A percentile compares a stretch with the other conserved stretches of the same genome.
phyloP scores from a whole-genome alignment of 2,797 vertebrate genomes.

The Tamandua tetradactyla region DNA sequence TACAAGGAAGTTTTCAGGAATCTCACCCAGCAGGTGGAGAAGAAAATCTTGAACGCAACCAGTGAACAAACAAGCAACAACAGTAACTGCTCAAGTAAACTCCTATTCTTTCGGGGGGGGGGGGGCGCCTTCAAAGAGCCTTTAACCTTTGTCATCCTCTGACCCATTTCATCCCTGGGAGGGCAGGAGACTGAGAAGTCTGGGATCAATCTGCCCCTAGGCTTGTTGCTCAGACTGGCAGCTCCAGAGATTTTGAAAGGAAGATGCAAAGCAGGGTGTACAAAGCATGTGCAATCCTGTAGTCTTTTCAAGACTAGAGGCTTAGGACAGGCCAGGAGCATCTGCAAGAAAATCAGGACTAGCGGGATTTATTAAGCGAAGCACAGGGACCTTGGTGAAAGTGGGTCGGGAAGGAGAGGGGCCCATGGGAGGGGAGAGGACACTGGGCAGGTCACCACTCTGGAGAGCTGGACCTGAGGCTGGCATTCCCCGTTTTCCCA shows the following conservation, averaged over 20 bases:
- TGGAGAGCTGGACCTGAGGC: neutral
- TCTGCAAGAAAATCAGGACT: neutral
- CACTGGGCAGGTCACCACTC: neutral
- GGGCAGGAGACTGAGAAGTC: neutral
- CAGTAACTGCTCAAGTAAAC: neutral
- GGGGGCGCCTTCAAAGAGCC: too few species aligned
- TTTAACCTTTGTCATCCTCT: neutral
- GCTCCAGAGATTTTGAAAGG: neutral
- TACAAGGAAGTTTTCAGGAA: fast-evolving
- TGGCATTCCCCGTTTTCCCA: neutral
- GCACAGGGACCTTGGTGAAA: neutral
- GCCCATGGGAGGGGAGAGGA: neutral
- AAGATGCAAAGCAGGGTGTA: neutral
- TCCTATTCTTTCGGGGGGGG: neutral
- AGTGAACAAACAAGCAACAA: fast-evolving
- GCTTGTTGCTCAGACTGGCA: neutral
- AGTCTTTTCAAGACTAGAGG: too few species aligned
- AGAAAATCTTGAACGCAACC: neutral
- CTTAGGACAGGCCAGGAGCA: neutral
- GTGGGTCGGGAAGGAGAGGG: neutral
- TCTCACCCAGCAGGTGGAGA: fast-evolving
- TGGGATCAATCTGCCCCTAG: too few species aligned
- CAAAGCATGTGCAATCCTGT: neutral
- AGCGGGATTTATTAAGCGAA: neutral
- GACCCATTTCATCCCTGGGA: neutral